Base-by-base conservation (phyloP, 2,113 vertebrate genomes). In the pig (Sus scrofa) region DNA sequence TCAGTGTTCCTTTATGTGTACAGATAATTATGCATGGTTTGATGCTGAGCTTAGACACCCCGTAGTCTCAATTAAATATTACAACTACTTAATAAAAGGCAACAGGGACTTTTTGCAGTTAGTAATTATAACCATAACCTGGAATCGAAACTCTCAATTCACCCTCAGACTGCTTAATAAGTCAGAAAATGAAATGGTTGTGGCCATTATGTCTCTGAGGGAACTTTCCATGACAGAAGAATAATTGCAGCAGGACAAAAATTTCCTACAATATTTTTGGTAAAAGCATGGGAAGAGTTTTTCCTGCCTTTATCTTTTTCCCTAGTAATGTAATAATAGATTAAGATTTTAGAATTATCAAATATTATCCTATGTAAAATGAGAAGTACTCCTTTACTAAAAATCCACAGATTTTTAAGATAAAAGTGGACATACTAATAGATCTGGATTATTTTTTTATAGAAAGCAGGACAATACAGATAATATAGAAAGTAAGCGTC, bases 61-160 rank as follows among this genome's bases (percentile, higher is more conserved):
- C 54, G 9, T 86, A 95, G 60, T 87, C 65, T 92, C 62, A 91
- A 86, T 97, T 97, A 98, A 96, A 96, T 92, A 96, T 96, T 96
- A 62, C 27, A 97, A 85, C 70, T 96, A 65, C 67, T 91, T 97
- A 85, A 97, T 60, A 96, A 92, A 98, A 97, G 96, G 37, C 1
- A 98, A 98, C 4, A 56, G 24, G 30, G 54, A 90, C n/a, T 94
- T 96, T 97, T 92, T 97, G 82, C 94, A 85, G 8, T 93, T 89
- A 96, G 12, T 82, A 96, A 93, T 96, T 97, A 92, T 83, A 94
- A 92, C 32, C 1, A 12, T 91, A 97, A 96, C 44, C 52, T 63
- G 96, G 97, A 96, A 65, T 10, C 11, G 34, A 98, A 98, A 85
- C 30, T 81, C 68, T 93, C 20, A 88, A 15, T 95, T 44, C 86